Base-by-base conservation (phyloP, 1,140 invertebrate species). In the Gryllus bimaculatus region DNA sequence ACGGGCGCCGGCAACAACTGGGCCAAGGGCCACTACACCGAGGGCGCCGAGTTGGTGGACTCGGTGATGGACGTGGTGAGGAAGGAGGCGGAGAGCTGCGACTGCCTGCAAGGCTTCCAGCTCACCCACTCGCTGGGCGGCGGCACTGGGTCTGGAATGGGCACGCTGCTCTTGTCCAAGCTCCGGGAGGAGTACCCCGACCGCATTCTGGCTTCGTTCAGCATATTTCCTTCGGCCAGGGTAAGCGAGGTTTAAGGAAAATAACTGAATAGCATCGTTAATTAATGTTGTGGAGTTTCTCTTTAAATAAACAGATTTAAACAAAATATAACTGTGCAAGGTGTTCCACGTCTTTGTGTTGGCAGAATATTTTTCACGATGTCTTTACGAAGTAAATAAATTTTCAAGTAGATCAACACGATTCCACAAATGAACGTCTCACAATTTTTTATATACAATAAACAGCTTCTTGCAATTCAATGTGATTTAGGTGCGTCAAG, bases 21-120 rank as follows among this genome's bases (percentile, higher is more conserved):
- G 95, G 95, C 95, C 26, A 95, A 95, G 85, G 96, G 96, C 39
- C 94, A 97, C 84, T 97, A 97, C 87, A 97, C 95, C 20, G 96
- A 97, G 88, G 94, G 96, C 8, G 95, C 95, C 8, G 96, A 92
- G 81, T 80, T 89, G 13, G 86, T 89, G 8, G 90, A 92, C 80
- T 84, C 86, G 8, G 89, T 90, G 13, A 83, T 91, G 47, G 90
- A 92, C 82, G 88, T 90, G 10, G 85, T 91, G 8, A 83, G 90
- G 12, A 89, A 89, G 80, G 91, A 91, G 83, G 86, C 88, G 8
- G 90, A 91, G 84, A 82, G 82, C 78, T 88, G 88, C 81, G 87
- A 88, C 79, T 88, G 87, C 82, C 81, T 88, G 18, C 87, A 87
- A 88, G 89, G 88, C 47, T 76, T 76, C 21, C n/a, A 47, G 76